Evolutionary conservation across 2,888 invertebrate species (phyloP), one percentile per base, ranked within the genome.

Genomic region (Noctua comes): DNA sequence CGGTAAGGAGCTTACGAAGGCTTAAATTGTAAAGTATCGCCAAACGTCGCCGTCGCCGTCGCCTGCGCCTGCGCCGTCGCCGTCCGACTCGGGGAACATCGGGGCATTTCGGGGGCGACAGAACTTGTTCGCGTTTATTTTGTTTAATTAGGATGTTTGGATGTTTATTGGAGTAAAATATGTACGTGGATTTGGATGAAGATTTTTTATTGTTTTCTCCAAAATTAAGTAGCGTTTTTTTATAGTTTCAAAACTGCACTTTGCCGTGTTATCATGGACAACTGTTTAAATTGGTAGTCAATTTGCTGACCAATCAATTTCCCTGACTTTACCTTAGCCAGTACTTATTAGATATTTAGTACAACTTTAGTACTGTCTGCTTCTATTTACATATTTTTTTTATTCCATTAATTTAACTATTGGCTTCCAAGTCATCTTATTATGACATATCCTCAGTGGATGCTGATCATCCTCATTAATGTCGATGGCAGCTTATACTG

Each of bases 1-100:
- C 51, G 59, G 85, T 92, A 93, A 93, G 92, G 82, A 91, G 93
- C 93, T 93, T 93, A 93, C 83, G 71, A 78, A 71, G 82, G 88
- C 91, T 93, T 93, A 92, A 88, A 90, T 88, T 92, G 92, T 90
- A 90, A 90, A 91, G 87, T 90, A 89, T 88, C 73, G 87, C 84
- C 82, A 88, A 89, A 86, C 84, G 87, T 82, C 77, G 76, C 82
- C 84, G 72, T 65, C 57, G 68, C 46, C n/a, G n/a, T n/a, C n/a
- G n/a, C 46, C 48, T 36, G 54, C 74, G 79, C 46, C 72, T 21
- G 57, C 66, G 82, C 43, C 66, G 48, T 13, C 68, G 65, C 7
- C 31, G 31, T 68, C 69, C 43, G 43, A 51, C 21, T 64, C 81
- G 62, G 62, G 10, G 27, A 18, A 40, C 51, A 51, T 68, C 57